phyloP scores from a whole-genome alignment of 92 coral and sea anemone genomes.

The Micromussa lordhowensis region DNA sequence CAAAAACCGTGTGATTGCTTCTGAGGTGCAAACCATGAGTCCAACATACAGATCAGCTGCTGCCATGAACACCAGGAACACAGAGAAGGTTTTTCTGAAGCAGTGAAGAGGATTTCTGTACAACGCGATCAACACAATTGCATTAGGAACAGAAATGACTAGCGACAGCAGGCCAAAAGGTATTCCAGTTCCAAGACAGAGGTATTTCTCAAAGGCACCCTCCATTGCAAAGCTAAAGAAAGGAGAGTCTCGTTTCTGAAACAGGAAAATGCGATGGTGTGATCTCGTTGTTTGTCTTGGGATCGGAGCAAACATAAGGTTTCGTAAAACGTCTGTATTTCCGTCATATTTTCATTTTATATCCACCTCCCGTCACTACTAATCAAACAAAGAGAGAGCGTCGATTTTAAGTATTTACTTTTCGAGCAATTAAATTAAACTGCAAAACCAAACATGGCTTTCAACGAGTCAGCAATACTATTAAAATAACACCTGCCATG shows the following conservation, averaged over 20 bases:
- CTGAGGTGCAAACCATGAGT: background rate
- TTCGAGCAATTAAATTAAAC: background rate
- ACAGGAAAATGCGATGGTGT: background rate
- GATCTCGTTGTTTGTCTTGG: background rate
- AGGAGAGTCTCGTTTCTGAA: background rate
- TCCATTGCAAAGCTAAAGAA: background rate
- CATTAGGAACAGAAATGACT: constrained; percentile 3
- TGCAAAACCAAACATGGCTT: background rate
- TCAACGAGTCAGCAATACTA: background rate
- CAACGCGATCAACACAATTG: background rate
- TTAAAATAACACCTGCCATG: background rate
- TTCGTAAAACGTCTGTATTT: background rate
- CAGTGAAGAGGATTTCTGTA: constrained; percentile 24
- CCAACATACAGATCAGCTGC: constrained; percentile 7
- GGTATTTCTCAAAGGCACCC: background rate
- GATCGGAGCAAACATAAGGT: background rate
- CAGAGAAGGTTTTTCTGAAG: constrained; percentile 13
- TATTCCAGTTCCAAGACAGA: background rate
- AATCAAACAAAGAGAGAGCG: background rate
- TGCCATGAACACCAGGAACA: background rate
- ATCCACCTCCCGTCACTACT: background rate
- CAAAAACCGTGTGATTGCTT: background rate
- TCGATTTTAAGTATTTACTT: background rate
- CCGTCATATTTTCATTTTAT: background rate
- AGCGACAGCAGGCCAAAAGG: background rate